Evolutionary conservation across 2,113 vertebrate species (phyloP), one percentile per base, ranked within the genome.

Genomic region (Carassius auratus): DNA sequence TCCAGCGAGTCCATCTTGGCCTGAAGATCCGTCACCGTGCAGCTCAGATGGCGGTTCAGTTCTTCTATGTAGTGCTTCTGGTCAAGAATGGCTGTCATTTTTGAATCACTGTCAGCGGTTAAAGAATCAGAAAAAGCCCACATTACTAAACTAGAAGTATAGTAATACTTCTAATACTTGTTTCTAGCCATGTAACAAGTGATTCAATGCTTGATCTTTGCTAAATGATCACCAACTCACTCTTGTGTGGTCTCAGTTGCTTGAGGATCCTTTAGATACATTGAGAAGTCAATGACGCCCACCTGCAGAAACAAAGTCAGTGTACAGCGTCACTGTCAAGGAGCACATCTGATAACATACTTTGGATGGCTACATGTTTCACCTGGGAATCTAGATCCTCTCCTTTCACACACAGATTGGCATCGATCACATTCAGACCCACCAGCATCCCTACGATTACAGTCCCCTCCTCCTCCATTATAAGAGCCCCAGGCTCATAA

Each of bases 1-100:
- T 99, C 98, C 78, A 99, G 90, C 30, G 95, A 96, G 85, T 99
- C 98, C 94, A 98, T 96, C 93, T 99, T 99, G 88, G 94, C 96
- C 87, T 99, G 98, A 77, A 99, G 96, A 93, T 99, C 97, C 30
- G 96, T 96, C 91, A 99, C 97, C 0, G 98, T 98, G 92, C 97
- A 97, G 90, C 97, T 99, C 23, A 99, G 92, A 86, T 98, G 96
- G 23, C 98, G 95, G 90, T 99, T 99, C 62, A 99, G 93, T 86
- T 99, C 98, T 91, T 99, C 98, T 10, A 99, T 97, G 48, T 99
- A 99, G 92, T 99, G 98, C 91, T 99, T 99, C 92, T 99, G 98
- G 92, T 99, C 98, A 68, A 99, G 95, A 86, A 99, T 97, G 90
- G 95, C 96, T 1, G 97, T 98, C 91, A 99, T 97, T 89, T 96